Evolutionary conservation across 2,888 invertebrate species (phyloP), one percentile per base, ranked within the genome.

Genomic region (Archips crataeganus): DNA sequence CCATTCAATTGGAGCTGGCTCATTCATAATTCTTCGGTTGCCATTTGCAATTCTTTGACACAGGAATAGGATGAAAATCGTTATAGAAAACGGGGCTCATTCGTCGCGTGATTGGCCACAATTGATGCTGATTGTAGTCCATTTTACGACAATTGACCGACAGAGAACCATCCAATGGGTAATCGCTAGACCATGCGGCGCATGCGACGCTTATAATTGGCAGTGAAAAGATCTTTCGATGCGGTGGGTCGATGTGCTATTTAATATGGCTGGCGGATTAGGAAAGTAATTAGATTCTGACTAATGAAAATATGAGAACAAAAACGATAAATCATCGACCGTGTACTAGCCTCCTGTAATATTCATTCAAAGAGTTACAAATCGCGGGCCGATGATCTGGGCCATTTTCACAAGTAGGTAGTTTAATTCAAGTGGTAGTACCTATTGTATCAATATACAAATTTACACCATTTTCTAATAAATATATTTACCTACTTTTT

Each of bases 121-220:
- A 94, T 94, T 94, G 94, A 79, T 80, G 85, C 82, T 92, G 93
- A 94, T 94, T 94, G 94, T 86, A 80, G 87, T 76, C 89, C 87
- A 93, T 91, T 94, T 92, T 87, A 86, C 85, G 84, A 82, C 94
- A 94, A 94, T 94, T 94, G 94, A 76, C 76, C 78, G 77, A 80
- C 84, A 79, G 82, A 75, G 68, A 54, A 61, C 69, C 77, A 78
- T 68, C 85, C 86, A 89, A 85, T 85, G 80, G 85, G 77, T 87
- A 86, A 90, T 88, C 88, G 87, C 79, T 78, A 76, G 85, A 85
- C 83, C 85, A 84, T 87, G 87, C 79, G 82, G 86, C 92, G 87
- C 90, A 90, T 90, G 88, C 85, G 77, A 87, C 10, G 57, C n/a
- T 49, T 49, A 49, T 89, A 89, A 90, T 90, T 91, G 89, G 86